Conservation (phyloP, 1,140 invertebrate species). For the Cephus cinctus region DNA sequence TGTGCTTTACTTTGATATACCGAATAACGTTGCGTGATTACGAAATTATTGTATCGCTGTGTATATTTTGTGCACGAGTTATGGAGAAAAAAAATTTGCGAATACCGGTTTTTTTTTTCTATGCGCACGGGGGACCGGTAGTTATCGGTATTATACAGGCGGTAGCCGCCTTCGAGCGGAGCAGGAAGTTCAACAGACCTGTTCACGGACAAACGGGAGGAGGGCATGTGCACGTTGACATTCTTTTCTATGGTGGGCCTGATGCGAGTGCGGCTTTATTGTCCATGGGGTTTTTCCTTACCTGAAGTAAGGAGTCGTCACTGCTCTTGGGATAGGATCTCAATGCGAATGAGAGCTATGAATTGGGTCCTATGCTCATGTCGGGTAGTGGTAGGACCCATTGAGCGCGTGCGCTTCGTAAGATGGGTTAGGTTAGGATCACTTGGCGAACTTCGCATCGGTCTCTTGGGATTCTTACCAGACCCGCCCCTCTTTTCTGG, state of each 20-base stretch:
- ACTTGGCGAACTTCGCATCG: not conserved
- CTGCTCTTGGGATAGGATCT: too few relatives aligned
- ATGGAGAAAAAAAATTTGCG: conserved; percentile 42
- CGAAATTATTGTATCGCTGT: conserved; percentile 1
- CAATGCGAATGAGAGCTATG: too few relatives aligned
- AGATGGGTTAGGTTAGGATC: conserved; percentile 4
- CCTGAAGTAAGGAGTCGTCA: too few relatives aligned
- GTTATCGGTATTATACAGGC: not conserved
- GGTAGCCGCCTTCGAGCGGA: conserved; percentile 1
- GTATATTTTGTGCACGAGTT: too few relatives aligned
- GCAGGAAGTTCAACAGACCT: conserved; percentile 42
- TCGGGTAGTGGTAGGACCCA: not conserved
- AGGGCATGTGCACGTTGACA: conserved; percentile 38
- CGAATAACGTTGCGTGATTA: not conserved
- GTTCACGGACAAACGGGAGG: conserved; percentile 25
- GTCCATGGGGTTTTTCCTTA: too few relatives aligned
- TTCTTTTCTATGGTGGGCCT: conserved; percentile 27
- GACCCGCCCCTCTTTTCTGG: too few relatives aligned
- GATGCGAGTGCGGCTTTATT: too few relatives aligned
- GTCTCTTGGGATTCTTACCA: too few relatives aligned
- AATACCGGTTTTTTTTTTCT: conserved; percentile 38
- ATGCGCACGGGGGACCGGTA: conserved; percentile 14
- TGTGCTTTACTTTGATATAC: too few relatives aligned
- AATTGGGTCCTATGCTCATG: too few relatives aligned
- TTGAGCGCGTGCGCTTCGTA: not conserved